Base-by-base conservation (phyloP, 2,797 vertebrate species). In the Pyrocephalus nanus region DNA sequence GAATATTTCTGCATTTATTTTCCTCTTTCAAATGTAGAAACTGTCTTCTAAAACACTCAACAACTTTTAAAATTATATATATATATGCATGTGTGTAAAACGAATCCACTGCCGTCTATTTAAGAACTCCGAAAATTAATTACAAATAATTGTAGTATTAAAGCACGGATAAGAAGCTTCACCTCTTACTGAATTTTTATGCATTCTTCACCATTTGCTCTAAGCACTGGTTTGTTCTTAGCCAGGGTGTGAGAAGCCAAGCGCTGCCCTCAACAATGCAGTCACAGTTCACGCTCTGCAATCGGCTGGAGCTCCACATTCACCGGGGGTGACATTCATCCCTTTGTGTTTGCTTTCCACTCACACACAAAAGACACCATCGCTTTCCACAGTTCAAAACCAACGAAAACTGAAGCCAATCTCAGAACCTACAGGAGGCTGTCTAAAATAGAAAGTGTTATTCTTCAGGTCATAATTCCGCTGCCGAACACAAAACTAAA, bases 341-440 rank as follows among this genome's bases (percentile, higher is more conserved):
- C 91, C 50, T 94, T 95, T 93, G 74, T 91, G 53, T 70, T 71
- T 81, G 50, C 88, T 73, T 87, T 88, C 83, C 43, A 71, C 86
- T 91, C 61, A 71, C 94, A 91, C 50, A 95, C 92, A 95, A 95
- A 93, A 94, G 90, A 92, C 55, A 61, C 25, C 50, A 71, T 79
- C 18, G 2, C 54, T 71, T 79, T 91, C 71, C 91, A 80, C 79
- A 89, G 86, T 34, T 95, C 70, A 95, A 90, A 83, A 92, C 71
- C 73, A 92, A 86, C 84, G 76, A 90, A 83, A 94, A 34, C 79
- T 17, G 70, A 93, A 86, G 90, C 73, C 85, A 86, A 72, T 64
- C 78, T 69, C 92, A 55, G 65, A 90, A 79, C 55, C 73, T 91
- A 91, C 54, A 75, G 87, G 83, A 94, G 50, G 26, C 54, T 22